These are phyloP conservation scores for Sussaba pulchella DNA, from an alignment of 2,888 invertebrate species.

Conservation along the genomic window DNA sequence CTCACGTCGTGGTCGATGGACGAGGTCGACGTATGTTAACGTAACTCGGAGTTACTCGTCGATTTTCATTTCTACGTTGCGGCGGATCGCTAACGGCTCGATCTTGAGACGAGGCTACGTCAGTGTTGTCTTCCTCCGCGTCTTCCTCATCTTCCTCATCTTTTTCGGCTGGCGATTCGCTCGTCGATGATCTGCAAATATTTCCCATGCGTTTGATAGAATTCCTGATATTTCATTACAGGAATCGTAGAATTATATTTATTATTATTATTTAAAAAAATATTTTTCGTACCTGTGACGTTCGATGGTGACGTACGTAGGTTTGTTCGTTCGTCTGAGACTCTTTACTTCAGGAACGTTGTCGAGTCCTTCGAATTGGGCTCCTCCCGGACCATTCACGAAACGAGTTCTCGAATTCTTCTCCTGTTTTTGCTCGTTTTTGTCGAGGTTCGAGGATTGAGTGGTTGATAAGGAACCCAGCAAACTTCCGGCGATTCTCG, in stretches of 20 bases:
- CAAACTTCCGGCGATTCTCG: constrained; percentile 67
- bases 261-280: too few relatives aligned
- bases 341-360: constrained; percentile 81
- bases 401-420: constrained; percentile 73
- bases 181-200: constrained; percentile 69
- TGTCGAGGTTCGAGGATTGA: constrained; percentile 81
- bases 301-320: constrained; percentile 90
- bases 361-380: constrained; percentile 85
- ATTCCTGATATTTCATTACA: too few relatives aligned
- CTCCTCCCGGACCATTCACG: constrained; percentile 86
- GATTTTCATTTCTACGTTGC: constrained; percentile 70
- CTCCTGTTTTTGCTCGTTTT: constrained; percentile 42
- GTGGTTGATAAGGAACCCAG: constrained; percentile 65
- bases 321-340: constrained; percentile 85
- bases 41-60: constrained; percentile 79
- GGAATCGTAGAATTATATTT: too few relatives aligned
- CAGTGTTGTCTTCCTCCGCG: constrained; percentile 83
- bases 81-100: constrained; percentile 76
- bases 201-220: too few relatives aligned
- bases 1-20: constrained; percentile 76
- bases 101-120: constrained; percentile 81
- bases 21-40: constrained; percentile 80
- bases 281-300: constrained; percentile 87
- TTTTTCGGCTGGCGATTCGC: constrained; percentile 71
- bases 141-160: constrained; percentile 76